These are phyloP conservation scores for Cheiracanthium punctorium DNA, from an alignment of 2,888 invertebrate genomes.

Conservation along the genomic window DNA sequence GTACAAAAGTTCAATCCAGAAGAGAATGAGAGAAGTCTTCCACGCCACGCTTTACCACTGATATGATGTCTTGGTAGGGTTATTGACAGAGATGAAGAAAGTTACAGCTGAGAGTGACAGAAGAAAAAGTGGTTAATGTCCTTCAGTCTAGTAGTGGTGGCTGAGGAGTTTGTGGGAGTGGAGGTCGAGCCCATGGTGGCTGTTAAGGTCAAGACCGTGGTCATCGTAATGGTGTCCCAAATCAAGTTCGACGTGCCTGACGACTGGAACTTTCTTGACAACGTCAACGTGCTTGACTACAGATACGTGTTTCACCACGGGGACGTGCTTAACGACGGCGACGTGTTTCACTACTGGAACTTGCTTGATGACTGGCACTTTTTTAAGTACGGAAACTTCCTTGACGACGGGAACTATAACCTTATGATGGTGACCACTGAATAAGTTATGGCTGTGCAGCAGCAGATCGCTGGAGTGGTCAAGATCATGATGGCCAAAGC, in stretches of 20 bases:
- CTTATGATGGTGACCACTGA: slow-evolving; percentile 35
- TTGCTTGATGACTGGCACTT: slow-evolving; percentile 45
- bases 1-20: background rate
- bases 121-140: background rate
- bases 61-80: background rate
- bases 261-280: slow-evolving; percentile 53
- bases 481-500: background rate
- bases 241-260: slow-evolving; percentile 47
- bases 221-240: slow-evolving; percentile 61
- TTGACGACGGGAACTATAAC: slow-evolving; percentile 52
- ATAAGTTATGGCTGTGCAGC: background rate
- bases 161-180: background rate
- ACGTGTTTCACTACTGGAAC: slow-evolving; percentile 51
- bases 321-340: slow-evolving; percentile 47
- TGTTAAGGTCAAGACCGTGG: slow-evolving; percentile 29
- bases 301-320: slow-evolving; percentile 55
- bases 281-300: slow-evolving; percentile 53
- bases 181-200: slow-evolving; percentile 5
- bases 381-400: slow-evolving; percentile 42
- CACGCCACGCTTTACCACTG: background rate
- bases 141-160: background rate
- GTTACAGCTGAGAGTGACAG: background rate
- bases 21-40: background rate
- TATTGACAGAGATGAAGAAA: background rate
- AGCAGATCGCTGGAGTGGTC: slow-evolving; percentile 26